Base-by-base conservation (phyloP, 1,140 invertebrate species). In the Dendroctonus valens region DNA sequence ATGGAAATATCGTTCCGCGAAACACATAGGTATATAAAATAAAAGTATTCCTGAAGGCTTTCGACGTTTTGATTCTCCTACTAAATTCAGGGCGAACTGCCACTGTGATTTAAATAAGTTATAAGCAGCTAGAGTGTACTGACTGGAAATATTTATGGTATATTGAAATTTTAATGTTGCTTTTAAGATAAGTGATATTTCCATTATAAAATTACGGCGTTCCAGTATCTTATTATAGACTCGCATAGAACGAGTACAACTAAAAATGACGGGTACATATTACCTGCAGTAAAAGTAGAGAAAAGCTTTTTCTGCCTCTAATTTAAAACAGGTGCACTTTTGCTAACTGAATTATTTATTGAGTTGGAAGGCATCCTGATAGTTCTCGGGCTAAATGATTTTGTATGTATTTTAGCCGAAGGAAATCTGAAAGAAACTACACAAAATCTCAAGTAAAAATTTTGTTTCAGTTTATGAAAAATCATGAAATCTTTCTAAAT, bases 101-200 rank as follows among this genome's bases (percentile, higher is more conserved):
- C 26, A 26, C 26, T 26, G 26, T 26, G 26, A 26, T 46, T 46
- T 54, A 54, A 54, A 54, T 54, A 54, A 54, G 40, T 54, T 15
- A 54, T 54, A 6, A 39, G 12, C 37, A 11, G 8, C 7, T 54
- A 54, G 6, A 15, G 8, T 39, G 37, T 54, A 11, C 7, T 54
- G 55, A 38, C n/a, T 46, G 38, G 55, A 59, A 44, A 59, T 59
- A 59, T 59, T 59, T 59, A 59, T 59, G 26, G 44, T 59, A 42
- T 59, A 59, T 59, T 59, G 55, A 59, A 59, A 59, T 59, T 59
- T 59, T 59, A 59, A 59, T 59, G 55, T 14, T n/a, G 14, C 55
- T 59, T 59, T 41, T 59, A 59, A 59, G 41, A 37, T 59, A 41
- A 59, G 55, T 59, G 40, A 59, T 59, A 59, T 59, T 44, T 59